These are phyloP conservation scores for Ginglymostoma cirratum DNA, from an alignment of 2,113 vertebrate genomes.

Conservation along the genomic window DNA sequence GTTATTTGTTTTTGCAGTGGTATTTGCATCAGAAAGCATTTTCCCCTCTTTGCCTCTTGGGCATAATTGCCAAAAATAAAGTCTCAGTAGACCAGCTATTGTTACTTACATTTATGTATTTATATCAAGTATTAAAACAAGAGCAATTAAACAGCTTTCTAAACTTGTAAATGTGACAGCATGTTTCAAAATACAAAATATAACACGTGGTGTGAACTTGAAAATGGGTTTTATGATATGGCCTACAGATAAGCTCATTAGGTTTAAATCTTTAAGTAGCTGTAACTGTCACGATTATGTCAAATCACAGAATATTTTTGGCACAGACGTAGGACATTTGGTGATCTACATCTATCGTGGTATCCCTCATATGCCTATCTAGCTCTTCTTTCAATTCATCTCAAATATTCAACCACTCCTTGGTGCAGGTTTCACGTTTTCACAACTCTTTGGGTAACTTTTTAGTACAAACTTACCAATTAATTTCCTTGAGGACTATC, in stretches of 20 bases:
- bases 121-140: not conserved
- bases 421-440: too few species aligned
- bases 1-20: not conserved
- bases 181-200: not conserved
- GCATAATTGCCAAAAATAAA: not conserved
- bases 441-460: too few species aligned
- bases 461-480: too few species aligned
- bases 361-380: too few species aligned
- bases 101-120: not conserved
- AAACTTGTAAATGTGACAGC: not conserved
- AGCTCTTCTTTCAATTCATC: too few species aligned
- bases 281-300: not conserved
- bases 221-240: not conserved
- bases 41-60: not conserved
- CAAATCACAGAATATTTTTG: too few species aligned
- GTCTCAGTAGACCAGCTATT: not conserved
- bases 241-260: not conserved
- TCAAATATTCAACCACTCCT: too few species aligned
- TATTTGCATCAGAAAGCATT: not conserved
- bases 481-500: too few species aligned
- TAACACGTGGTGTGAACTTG: not conserved
- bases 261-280: not conserved
- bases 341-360: too few species aligned
- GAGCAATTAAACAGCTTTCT: not conserved
- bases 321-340: too few species aligned